phyloP scores from a whole-genome alignment of 2,888 invertebrate genomes.

The Deilephila elpenor region DNA sequence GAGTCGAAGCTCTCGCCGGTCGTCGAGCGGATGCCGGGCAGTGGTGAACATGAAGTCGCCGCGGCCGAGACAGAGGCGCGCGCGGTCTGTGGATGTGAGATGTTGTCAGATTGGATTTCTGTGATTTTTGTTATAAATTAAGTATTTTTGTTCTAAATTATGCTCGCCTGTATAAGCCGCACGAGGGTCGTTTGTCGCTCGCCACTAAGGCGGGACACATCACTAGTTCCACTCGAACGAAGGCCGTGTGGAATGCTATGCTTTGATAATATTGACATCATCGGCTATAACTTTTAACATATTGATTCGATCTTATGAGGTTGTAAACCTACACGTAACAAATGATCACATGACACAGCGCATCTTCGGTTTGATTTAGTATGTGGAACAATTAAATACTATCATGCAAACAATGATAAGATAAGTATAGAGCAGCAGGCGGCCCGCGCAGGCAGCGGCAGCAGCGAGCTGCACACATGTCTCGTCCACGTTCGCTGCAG shows the following conservation, averaged over 20 bases:
- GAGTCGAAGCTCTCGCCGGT: background rate
- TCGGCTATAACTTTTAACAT: background rate
- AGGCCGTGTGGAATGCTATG: background rate
- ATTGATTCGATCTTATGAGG: background rate
- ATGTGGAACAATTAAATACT: background rate
- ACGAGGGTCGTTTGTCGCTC: background rate
- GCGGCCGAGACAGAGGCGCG: background rate
- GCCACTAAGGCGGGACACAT: background rate
- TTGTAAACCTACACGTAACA: background rate
- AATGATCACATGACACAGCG: background rate
- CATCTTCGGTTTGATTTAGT: background rate
- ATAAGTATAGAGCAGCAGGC: background rate
- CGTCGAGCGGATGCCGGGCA: background rate
- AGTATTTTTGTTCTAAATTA: constrained; percentile 20
- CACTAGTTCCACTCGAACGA: background rate
- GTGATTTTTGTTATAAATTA: constrained; percentile 24
- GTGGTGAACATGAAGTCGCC: background rate
- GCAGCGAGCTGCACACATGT: background rate
- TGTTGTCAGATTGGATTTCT: constrained; percentile 20
- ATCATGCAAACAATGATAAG: no score
- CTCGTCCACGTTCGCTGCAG: background rate
- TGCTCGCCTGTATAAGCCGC: constrained; percentile 10
- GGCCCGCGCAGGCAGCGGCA: background rate
- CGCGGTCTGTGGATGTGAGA: constrained; percentile 13
- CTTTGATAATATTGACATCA: background rate